phyloP scores from a whole-genome alignment of 2,113 vertebrate species.

The Ivindomyrus marchei region DNA sequence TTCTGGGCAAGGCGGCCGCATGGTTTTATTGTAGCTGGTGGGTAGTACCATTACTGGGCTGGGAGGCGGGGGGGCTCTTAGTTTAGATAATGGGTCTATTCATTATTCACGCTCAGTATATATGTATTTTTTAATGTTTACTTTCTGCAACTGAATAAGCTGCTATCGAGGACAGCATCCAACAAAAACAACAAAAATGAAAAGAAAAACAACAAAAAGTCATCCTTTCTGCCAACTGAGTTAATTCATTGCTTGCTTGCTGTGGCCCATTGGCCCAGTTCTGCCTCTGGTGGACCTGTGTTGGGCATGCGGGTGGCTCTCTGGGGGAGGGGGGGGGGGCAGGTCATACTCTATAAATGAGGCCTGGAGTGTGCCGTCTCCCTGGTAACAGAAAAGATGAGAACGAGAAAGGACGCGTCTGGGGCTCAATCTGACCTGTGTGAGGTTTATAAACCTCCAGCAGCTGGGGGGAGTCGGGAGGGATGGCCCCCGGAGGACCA shows the following conservation, averaged over 20 bases:
- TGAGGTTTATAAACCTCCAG: neutral
- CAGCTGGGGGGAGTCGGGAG: constrained; percentile 51
- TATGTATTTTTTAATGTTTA: constrained; percentile 2
- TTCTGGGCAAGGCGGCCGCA: neutral
- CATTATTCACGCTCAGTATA: neutral
- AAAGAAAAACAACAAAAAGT: constrained; percentile 46
- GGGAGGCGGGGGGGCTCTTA: constrained; percentile 43
- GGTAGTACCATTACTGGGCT: neutral
- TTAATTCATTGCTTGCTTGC: neutral
- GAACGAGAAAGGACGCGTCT: neutral
- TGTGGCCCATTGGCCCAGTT: neutral
- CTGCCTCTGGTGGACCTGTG: neutral
- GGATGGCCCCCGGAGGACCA: constrained; percentile 45
- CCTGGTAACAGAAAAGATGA: neutral
- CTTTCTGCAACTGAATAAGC: constrained; percentile 4
- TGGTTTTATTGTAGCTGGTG: constrained; percentile 5
- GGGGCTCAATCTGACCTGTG: neutral
- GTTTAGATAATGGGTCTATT: constrained; percentile 31
- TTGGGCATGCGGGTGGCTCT: neutral
- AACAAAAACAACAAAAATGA: neutral
- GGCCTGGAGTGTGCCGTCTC: neutral
- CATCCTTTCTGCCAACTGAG: constrained; percentile 28
- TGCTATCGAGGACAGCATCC: neutral
- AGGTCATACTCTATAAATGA: neutral
- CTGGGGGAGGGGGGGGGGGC: no score